Conservation (phyloP, 1,140 invertebrate species). For the Thaumatotibia leucotreta region DNA sequence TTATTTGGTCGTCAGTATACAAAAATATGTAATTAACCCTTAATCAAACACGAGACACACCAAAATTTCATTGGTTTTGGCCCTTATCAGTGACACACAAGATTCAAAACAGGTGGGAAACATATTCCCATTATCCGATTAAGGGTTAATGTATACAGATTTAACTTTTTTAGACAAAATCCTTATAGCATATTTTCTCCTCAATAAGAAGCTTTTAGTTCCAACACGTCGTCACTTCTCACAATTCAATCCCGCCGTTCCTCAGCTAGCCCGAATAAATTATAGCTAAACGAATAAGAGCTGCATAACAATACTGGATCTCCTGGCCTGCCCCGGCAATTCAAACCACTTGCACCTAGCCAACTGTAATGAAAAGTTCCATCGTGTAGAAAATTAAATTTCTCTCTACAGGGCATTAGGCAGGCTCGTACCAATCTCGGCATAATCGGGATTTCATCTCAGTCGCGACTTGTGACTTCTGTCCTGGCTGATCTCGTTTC, state of each 20-base stretch:
- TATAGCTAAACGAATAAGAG: background rate
- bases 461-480: constrained; percentile 41
- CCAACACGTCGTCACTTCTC: too few species aligned
- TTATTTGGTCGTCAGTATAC: too few species aligned
- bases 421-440: constrained; percentile 40
- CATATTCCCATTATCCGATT: too few species aligned
- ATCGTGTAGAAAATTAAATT: constrained; percentile 51
- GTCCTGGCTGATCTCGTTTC: constrained; percentile 46
- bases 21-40: too few species aligned
- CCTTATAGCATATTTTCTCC: too few species aligned
- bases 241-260: background rate
- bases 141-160: too few species aligned
- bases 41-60: too few species aligned
- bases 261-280: background rate
- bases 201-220: too few species aligned
- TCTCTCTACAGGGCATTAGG: constrained; percentile 36
- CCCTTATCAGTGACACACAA: too few species aligned
- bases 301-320: background rate
- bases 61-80: too few species aligned
- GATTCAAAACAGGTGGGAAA: too few species aligned
- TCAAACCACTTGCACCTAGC: constrained; percentile 11
- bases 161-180: too few species aligned
- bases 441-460: constrained; percentile 52
- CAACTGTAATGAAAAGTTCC: constrained; percentile 24
- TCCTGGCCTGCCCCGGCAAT: background rate